Evolutionary conservation across 2,888 invertebrate species (phyloP), one percentile per base, ranked within the genome.

Genomic region (Sarcophaga caerulescens): DNA sequence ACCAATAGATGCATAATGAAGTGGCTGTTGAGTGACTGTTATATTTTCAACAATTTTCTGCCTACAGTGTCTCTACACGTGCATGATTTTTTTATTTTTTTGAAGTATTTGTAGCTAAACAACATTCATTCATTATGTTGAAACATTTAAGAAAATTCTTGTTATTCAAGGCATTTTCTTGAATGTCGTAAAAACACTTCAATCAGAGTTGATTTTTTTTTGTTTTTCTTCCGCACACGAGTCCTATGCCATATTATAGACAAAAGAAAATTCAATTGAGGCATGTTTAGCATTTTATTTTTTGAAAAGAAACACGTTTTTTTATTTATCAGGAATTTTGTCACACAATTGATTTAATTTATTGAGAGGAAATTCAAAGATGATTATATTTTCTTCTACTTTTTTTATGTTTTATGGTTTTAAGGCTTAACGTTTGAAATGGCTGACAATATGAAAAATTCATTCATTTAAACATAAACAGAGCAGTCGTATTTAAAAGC

Each of bases 301-400:
- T 35, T 35, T 35, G 8, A 35, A 35, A n/a, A n/a, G 23, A 44
- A 47, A 45, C 25, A 25, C 19, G 19, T 17, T 35, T 10, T 1
- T 8, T 65, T 47, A 45, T 47, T 47, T 44, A 82, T 76, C 47
- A 71, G 17, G 25, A 76, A 47, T 76, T 76, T 47, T 60, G 65
- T 59, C 59, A 70, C 11, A 65, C 45, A 82, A 65, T 82, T 70
- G 65, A 71, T 65, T 82, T 65, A 76, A 76, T 76, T 76, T 82
- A 57, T 52, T 14, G 19, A 45, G 23, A 25, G 45, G 63, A 80
- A 62, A 14, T 35, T 45, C 5, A 12, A 14, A 35, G 35, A 35
- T 35, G 35, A 35, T 35, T 35, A 35, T 35, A 35, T 35, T 35
- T 1, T 8, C 35, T 6, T 35, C 8, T 35, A 8, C 35, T 35